Percentiles rank a stretch among this genome's conserved stretches.
These are phyloP conservation scores for Philhelius pedissequus DNA, from an alignment of 2,888 invertebrate genomes.

Conservation along the genomic window DNA sequence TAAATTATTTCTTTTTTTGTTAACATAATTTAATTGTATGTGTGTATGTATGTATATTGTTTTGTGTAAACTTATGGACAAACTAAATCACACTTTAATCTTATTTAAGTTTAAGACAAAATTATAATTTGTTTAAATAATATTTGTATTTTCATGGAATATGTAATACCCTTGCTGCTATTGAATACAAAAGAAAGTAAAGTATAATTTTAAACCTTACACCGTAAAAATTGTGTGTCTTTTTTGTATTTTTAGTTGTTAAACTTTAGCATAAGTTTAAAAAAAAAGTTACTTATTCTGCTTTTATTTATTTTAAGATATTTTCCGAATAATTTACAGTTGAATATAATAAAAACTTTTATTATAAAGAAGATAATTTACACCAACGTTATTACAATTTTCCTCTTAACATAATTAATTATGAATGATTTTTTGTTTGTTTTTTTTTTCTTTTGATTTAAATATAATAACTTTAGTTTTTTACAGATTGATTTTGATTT, in stretches of 20 bases:
- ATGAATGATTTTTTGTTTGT: slow-evolving; percentile 45
- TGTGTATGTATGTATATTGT: too few relatives aligned
- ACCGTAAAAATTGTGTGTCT: slow-evolving; percentile 52
- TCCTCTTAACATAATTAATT: slow-evolving; percentile 35
- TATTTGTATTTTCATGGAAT: slow-evolving; percentile 50
- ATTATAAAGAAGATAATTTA: slow-evolving; percentile 62
- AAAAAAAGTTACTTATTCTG: slow-evolving; percentile 22
- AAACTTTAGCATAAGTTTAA: slow-evolving; percentile 23
- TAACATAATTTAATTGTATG: slow-evolving; percentile 23
- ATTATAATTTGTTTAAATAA: slow-evolving; percentile 21
- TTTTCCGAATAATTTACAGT: slow-evolving; percentile 53
- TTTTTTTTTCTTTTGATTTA: slow-evolving; percentile 56
- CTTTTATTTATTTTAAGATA: slow-evolving; percentile 41
- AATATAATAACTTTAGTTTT: slow-evolving; percentile 39
- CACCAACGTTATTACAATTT: slow-evolving; percentile 53
- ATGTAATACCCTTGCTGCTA: slow-evolving; percentile 59
- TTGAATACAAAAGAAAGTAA: slow-evolving; percentile 56
- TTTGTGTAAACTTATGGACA: slow-evolving; percentile 45
- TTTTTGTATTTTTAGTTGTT: slow-evolving; percentile 53
- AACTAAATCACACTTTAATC: slow-evolving; percentile 61
- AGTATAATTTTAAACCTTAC: slow-evolving; percentile 53
- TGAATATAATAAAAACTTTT: slow-evolving; percentile 66
- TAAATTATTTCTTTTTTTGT: slow-evolving; percentile 40
- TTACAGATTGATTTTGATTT: slow-evolving; percentile 49
- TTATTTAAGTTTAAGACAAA: slow-evolving; percentile 12